Conservation (phyloP, 2,888 invertebrate species). For the Synanthedon vespiformis region DNA sequence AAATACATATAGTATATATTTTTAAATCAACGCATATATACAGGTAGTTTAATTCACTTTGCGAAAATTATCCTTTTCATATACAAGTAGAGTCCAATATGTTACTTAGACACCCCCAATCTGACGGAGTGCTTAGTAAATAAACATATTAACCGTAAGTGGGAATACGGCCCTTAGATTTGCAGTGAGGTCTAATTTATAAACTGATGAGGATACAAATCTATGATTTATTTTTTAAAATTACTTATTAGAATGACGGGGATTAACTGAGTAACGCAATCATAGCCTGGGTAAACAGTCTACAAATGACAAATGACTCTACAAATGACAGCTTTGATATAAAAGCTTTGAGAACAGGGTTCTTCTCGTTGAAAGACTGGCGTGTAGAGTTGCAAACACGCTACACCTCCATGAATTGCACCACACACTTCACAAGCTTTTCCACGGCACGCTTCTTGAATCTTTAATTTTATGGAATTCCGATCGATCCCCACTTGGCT, state of each 20-base stretch:
- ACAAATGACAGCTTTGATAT: too few relatives aligned
- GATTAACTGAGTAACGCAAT: not conserved
- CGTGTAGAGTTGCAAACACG: too few relatives aligned
- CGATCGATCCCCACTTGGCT: constrained; percentile 33
- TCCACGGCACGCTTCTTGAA: constrained; percentile 43
- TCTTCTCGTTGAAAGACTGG: too few relatives aligned
- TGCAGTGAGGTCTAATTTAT: constrained; percentile 13
- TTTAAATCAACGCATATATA: too few relatives aligned
- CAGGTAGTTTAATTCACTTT: too few relatives aligned
- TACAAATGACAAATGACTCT: too few relatives aligned
- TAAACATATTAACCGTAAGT: constrained; percentile 60
- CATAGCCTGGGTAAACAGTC: not conserved
- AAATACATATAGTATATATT: too few relatives aligned
- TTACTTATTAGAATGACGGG: too few relatives aligned
- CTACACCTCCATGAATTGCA: not conserved
- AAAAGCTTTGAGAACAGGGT: too few relatives aligned
- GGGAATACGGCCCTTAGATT: constrained; percentile 34
- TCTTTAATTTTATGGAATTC: constrained; percentile 58
- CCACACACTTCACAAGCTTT: not conserved
- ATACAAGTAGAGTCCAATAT: not conserved
- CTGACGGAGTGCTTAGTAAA: constrained; percentile 29
- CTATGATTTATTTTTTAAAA: too few relatives aligned
- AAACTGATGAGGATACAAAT: constrained; percentile 7
- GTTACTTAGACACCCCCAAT: not conserved
- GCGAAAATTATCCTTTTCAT: not conserved